Percentiles rank a stretch among this genome's conserved stretches.
These are phyloP conservation scores for Apoda limacodes DNA, from an alignment of 2,888 invertebrate species.

Conservation along the genomic window DNA sequence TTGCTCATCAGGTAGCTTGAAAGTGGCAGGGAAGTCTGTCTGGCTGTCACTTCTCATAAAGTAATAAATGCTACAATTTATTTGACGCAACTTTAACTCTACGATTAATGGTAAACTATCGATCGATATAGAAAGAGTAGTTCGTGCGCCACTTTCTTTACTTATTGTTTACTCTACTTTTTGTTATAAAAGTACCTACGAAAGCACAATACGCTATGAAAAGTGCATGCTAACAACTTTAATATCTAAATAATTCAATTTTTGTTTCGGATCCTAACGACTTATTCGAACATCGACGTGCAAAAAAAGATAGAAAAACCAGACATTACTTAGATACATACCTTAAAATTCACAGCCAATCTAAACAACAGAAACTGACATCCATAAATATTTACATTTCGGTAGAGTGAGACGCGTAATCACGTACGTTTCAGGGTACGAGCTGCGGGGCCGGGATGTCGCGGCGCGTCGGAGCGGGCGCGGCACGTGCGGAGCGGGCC, in stretches of 20 bases:
- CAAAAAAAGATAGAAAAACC: slow-evolving; percentile 45
- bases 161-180: slow-evolving; percentile 50
- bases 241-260: slow-evolving; percentile 27
- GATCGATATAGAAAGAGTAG: slow-evolving; percentile 58
- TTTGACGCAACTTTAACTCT: slow-evolving; percentile 43
- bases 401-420: slow-evolving; percentile 50
- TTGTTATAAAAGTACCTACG: slow-evolving; percentile 39
- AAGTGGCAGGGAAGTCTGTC: too few relatives aligned
- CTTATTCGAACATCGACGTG: slow-evolving; percentile 39
- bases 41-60: slow-evolving; percentile 40
- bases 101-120: slow-evolving; percentile 57
- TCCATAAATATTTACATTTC: slow-evolving; percentile 69
- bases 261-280: slow-evolving; percentile 25
- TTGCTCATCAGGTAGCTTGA: too few relatives aligned
- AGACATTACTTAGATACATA: slow-evolving; percentile 60
- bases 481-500: slow-evolving; percentile 45
- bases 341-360: slow-evolving; percentile 69
- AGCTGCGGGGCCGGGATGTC: slow-evolving; percentile 30
- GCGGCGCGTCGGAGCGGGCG: slow-evolving; percentile 36
- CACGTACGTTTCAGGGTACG: slow-evolving; percentile 44
- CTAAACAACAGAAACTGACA: slow-evolving; percentile 69
- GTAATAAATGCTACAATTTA: slow-evolving; percentile 54
- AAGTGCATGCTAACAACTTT: slow-evolving; percentile 49
- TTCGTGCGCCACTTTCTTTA: slow-evolving; percentile 54
- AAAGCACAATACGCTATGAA: slow-evolving; percentile 52